Base-by-base conservation (phyloP, 2,888 invertebrate species). In the Strigamia crassipes region DNA sequence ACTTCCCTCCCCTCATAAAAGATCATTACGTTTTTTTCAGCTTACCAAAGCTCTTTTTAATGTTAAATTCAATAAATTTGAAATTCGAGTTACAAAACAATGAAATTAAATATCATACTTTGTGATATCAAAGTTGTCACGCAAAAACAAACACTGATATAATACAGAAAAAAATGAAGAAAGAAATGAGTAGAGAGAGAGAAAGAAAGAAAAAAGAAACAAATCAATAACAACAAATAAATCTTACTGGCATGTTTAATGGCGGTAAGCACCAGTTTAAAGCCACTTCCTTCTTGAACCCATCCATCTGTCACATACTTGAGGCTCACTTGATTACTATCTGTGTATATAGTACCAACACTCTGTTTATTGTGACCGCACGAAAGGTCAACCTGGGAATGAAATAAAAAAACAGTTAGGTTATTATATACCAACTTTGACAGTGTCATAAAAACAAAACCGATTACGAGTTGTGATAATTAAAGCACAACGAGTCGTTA, bases 221-320 rank as follows among this genome's bases (percentile, higher is more conserved):
- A 27, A 31, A 78, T 42, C 41, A 78, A 78, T 23, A 42, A 79
- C 18, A 79, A 27, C 0, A 23, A 38, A 27, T 51, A 46, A n/a
- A 46, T 51, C 82, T 80, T 81, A 83, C 83, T 41, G 18, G 82
- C 34, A 18, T 96, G 96, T 89, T 96, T 96, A 87, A 96, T 94
- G 86, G 96, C 95, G 84, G 96, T 96, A 90, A 96, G 95, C 89
- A 96, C 93, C 87, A 96, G 92, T 86, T 94, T 94, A 91, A 96
- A 96, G 86, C 96, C 96, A 89, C 96, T 96, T 86, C 93, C 92
- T 88, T 94, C 94, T 84, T 95, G 95, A 84, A 96, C 96, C 95
- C 96, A 96, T 87, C 92, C 92, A 89, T 96, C 96, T 81, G 96
- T 96, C 87, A 95, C 94, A 90, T 96, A 96, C 89, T 94, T 95